Percentiles rank a stretch among this genome's conserved stretches.
Evolutionary conservation across 2,888 invertebrate species (phyloP).

Genomic region (Criorhina ranunculi): DNA sequence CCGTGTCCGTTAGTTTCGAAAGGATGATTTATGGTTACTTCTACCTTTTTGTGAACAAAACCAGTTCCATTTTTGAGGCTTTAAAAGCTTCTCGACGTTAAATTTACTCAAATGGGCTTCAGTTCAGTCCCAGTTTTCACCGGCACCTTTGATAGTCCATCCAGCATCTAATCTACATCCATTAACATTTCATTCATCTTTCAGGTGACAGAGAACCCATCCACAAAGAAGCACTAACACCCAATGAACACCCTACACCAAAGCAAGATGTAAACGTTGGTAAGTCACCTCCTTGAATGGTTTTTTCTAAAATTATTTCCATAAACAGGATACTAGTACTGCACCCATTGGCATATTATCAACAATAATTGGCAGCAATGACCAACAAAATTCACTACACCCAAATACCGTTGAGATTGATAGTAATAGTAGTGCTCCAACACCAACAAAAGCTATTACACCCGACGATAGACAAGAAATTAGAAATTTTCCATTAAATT

Average conservation of each 20-base stretch:
- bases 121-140: too few relatives aligned
- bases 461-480: conserved; percentile 10
- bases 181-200: background rate
- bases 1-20: too few relatives aligned
- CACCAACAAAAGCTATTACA: conserved; percentile 8
- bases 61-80: too few relatives aligned
- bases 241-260: conserved; percentile 1
- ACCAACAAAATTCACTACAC: conserved; percentile 79
- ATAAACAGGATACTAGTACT: conserved; percentile 80
- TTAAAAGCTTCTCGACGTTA: too few relatives aligned
- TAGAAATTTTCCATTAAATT: conserved; percentile 33
- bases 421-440: conserved; percentile 73
- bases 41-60: too few relatives aligned
- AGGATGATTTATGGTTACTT: too few relatives aligned
- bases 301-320: conserved; percentile 78
- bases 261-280: conserved; percentile 79
- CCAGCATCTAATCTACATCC: too few relatives aligned
- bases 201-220: background rate
- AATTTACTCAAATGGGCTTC: too few relatives aligned
- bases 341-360: conserved; percentile 79
- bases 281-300: conserved; percentile 78
- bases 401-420: conserved; percentile 77
- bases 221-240: background rate
- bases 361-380: conserved; percentile 78
- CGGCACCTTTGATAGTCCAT: too few relatives aligned